Base-by-base conservation (phyloP, 2,797 vertebrate genomes). In the Labroides dimidiatus region DNA sequence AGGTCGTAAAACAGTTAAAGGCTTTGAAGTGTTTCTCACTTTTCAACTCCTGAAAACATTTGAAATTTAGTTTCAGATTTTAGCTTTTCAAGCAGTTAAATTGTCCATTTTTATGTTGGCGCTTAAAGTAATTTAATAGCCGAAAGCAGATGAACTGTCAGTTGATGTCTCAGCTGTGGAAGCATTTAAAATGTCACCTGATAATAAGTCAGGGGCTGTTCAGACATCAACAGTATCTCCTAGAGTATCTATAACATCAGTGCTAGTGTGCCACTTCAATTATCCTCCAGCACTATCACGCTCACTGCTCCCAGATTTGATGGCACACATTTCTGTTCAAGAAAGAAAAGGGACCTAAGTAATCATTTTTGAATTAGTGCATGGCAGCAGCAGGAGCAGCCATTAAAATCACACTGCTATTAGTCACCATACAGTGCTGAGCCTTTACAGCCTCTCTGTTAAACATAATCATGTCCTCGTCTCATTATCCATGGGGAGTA, bases 341-440 rank as follows among this genome's bases (percentile, higher is more conserved):
- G 48, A 82, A 70, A 64, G 54, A 78, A 78, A 79, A 78, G 50
- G 54, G 56, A 80, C 75, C 72, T 36, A 84, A 77, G 74, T 69
- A 80, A 85, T 88, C 72, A 80, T 80, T 83, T 82, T 75, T 83
- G 60, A 85, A 80, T 88, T 82, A 76, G 72, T 80, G 72, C 67
- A 50, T 53, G 54, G 84, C 75, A 66, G 84, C 75, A 64, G 84
- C 74, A 73, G 72, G 69, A 70, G 74, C 78, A 53, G 61, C 81
- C 81, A 85, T 88, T 85, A 87, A 84, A 87, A 85, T 64, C 82
- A 70, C 71, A 55, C 79, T 60, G 75, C 72, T 66, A 59, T 86
- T 88, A 79, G 72, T 87, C 81, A 86, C 89, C 81, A 78, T 75
- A 78, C 75, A 80, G 72, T 80, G 79, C 72, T 76, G 75, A 77